These are phyloP conservation scores for Knipowitschia caucasica DNA, from an alignment of 2,797 vertebrate species.

Conservation along the genomic window DNA sequence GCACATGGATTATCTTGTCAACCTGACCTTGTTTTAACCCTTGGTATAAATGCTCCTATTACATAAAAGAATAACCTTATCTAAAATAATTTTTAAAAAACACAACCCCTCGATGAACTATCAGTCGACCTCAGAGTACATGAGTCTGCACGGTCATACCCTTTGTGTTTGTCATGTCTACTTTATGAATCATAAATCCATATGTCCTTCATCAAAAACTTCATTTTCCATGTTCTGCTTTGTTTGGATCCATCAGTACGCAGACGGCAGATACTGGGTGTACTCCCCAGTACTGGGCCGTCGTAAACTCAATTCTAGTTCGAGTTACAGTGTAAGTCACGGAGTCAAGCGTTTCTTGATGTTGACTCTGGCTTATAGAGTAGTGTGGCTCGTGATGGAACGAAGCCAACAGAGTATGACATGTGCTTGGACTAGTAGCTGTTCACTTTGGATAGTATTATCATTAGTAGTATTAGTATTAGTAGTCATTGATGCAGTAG, in stretches of 20 bases:
- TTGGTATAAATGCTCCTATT: neutral
- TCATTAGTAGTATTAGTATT: neutral
- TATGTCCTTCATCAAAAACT: constrained; percentile 16
- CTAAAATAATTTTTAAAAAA: neutral
- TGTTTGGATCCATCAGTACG: constrained; percentile 79
- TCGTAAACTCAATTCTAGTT: constrained; percentile 75
- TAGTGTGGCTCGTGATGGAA: neutral
- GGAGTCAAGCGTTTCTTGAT: neutral
- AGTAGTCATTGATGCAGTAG: neutral
- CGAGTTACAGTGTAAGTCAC: constrained; percentile 73
- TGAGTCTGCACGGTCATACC: too few relatives aligned
- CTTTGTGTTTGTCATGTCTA: constrained; percentile 3
- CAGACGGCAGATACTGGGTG: constrained; percentile 95
- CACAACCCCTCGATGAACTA: neutral
- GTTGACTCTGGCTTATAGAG: neutral
- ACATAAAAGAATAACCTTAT: neutral
- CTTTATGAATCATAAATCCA: constrained; percentile 5
- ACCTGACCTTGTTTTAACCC: neutral
- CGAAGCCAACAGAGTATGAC: neutral
- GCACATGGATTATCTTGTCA: neutral
- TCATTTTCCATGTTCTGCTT: constrained; percentile 13
- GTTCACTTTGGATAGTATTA: too few relatives aligned
- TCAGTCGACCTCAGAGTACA: neutral
- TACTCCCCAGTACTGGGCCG: constrained; percentile 88
- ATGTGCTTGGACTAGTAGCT: neutral